Percentiles rank a stretch among this genome's conserved stretches.
These are phyloP conservation scores for Drosophila subsilvestris DNA, from an alignment of 2,888 invertebrate species.

Conservation along the genomic window DNA sequence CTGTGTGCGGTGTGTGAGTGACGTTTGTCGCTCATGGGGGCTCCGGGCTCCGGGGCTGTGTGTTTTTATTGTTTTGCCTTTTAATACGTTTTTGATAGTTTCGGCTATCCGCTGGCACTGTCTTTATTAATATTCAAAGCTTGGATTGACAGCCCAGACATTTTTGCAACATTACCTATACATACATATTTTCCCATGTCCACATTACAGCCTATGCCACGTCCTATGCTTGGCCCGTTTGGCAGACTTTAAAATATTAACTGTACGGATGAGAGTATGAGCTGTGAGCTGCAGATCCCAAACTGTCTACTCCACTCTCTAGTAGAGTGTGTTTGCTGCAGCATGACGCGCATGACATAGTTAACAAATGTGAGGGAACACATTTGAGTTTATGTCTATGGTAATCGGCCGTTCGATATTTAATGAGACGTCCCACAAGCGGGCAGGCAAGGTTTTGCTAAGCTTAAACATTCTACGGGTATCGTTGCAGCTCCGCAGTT, in stretches of 20 bases:
- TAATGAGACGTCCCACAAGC: slow-evolving; percentile 2
- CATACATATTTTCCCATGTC: background rate
- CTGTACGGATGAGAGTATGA: too few species aligned
- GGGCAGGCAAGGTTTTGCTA: background rate
- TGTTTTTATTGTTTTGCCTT: slow-evolving; percentile 17
- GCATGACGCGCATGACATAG: slow-evolving; percentile 19
- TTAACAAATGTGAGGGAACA: slow-evolving; percentile 24
- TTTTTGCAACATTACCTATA: slow-evolving; percentile 10
- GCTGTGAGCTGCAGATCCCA: too few species aligned
- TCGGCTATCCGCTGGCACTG: slow-evolving; percentile 33
- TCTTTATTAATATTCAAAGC: slow-evolving; percentile 50
- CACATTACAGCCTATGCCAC: slow-evolving; percentile 10
- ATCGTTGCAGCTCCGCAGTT: background rate
- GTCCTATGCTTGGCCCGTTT: slow-evolving; percentile 24
- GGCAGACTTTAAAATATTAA: too few species aligned
- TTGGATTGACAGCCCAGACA: slow-evolving; percentile 44
- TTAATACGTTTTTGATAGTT: slow-evolving; percentile 50
- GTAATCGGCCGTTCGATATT: slow-evolving; percentile 21
- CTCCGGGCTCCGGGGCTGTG: slow-evolving; percentile 6
- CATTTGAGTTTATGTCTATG: slow-evolving; percentile 15
- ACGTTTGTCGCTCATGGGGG: slow-evolving; percentile 47
- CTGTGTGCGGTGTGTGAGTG: slow-evolving; percentile 28
- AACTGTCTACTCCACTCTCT: background rate
- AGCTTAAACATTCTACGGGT: background rate
- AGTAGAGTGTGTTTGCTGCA: background rate